Conservation (phyloP, 1,140 invertebrate genomes). For the Solenopsis invicta region DNA sequence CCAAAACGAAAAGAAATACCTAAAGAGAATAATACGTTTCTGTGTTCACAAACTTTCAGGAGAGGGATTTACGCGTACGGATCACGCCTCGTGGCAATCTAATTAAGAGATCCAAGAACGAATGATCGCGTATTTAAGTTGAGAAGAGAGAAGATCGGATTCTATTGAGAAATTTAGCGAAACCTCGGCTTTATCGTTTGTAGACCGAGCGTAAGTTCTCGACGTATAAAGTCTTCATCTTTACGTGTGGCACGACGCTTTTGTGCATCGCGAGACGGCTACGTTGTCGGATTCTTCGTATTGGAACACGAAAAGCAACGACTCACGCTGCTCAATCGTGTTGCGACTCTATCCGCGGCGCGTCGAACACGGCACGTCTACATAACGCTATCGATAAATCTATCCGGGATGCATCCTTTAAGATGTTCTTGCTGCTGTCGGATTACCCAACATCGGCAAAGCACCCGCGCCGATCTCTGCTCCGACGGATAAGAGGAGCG, state of each 20-base stretch:
- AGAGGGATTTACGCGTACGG: not conserved
- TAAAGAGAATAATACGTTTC: not conserved
- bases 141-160: not conserved
- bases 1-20: not conserved
- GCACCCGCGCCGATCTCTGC: constrained; percentile 60
- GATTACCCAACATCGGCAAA: constrained; percentile 59
- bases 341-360: constrained; percentile 54
- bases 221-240: constrained; percentile 42
- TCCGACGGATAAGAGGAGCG: not conserved
- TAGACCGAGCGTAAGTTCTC: not conserved
- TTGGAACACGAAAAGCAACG: constrained; percentile 54
- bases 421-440: constrained; percentile 59
- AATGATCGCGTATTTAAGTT: not conserved
- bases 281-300: constrained; percentile 39
- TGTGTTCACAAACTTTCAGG: not conserved
- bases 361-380: constrained; percentile 52
- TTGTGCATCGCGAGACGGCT: constrained; percentile 14
- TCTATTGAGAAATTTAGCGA: constrained; percentile 21
- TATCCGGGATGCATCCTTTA: constrained; percentile 60
- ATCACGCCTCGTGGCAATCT: not conserved
- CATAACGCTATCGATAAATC: constrained; percentile 61
- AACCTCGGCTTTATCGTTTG: not conserved
- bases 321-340: constrained; percentile 56
- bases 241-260: constrained; percentile 30
- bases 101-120: not conserved